Conservation (phyloP, 2,888 invertebrate species). For the Aphodius granarius region DNA sequence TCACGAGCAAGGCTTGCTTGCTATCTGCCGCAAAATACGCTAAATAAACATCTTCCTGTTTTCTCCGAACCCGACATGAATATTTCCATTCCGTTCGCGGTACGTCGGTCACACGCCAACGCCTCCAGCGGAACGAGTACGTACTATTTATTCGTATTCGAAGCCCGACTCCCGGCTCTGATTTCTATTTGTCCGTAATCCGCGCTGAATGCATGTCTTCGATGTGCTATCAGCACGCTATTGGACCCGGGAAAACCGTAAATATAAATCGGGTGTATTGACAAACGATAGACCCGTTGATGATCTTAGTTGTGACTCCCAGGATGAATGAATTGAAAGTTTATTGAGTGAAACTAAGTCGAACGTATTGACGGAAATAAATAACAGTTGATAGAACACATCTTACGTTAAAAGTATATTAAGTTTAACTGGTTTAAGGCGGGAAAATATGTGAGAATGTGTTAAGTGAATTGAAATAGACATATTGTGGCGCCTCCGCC, state of each 20-base stretch:
- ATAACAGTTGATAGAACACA: background rate
- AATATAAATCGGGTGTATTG: background rate
- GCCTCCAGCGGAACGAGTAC: background rate
- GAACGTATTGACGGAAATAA: background rate
- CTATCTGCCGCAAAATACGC: background rate
- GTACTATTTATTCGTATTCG: background rate
- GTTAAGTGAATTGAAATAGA: background rate
- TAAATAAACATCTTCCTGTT: background rate
- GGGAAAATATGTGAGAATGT: background rate
- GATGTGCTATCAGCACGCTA: background rate
- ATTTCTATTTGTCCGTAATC: background rate
- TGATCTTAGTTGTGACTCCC: background rate
- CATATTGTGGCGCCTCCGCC: background rate
- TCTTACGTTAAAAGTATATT: background rate
- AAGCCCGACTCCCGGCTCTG: background rate
- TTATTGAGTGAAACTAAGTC: background rate
- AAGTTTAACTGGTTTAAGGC: background rate
- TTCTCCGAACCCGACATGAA: background rate
- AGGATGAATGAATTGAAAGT: background rate
- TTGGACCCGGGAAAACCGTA: background rate
- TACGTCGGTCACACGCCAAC: background rate
- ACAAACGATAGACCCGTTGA: background rate
- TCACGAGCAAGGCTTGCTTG: background rate
- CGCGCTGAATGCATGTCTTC: background rate
- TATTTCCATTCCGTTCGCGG: background rate